phyloP scores from a whole-genome alignment of 92 coral and sea anemone species.

The Micromussa lordhowensis region DNA sequence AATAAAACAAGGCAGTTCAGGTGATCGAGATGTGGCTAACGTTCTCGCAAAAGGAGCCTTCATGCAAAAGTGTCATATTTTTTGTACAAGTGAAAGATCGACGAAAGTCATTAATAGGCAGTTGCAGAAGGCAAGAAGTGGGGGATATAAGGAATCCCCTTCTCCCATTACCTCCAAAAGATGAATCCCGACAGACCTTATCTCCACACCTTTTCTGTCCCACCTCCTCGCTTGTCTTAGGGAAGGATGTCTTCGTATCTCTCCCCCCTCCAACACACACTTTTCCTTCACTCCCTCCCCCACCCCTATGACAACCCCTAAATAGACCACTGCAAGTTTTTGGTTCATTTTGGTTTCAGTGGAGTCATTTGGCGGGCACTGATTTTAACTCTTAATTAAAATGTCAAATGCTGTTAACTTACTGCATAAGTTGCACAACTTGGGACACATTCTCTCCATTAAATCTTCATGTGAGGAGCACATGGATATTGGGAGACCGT shows the following conservation, averaged over 20 bases:
- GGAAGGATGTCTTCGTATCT: too few species aligned
- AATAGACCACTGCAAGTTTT: too few species aligned
- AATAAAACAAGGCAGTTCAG: not conserved
- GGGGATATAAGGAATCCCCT: not conserved
- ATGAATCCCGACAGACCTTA: too few species aligned
- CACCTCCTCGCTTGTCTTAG: too few species aligned
- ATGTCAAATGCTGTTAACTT: not conserved
- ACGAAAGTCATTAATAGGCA: not conserved
- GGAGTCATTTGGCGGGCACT: too few species aligned
- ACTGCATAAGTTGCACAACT: slow-evolving; percentile 79
- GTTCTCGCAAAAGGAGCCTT: not conserved
- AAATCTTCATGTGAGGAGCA: slow-evolving; percentile 51
- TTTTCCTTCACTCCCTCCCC: too few species aligned
- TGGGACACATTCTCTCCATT: slow-evolving; percentile 76
- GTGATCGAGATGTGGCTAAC: not conserved
- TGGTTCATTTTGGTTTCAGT: too few species aligned
- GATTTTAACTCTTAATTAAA: too few species aligned
- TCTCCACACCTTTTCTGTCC: too few species aligned
- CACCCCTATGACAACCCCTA: too few species aligned
- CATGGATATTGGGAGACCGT: slow-evolving; percentile 43
- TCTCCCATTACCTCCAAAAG: not conserved
- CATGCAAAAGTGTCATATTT: not conserved
- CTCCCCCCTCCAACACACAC: too few species aligned
- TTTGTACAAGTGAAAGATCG: not conserved
- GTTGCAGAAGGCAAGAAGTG: not conserved